phyloP scores from a whole-genome alignment of 2,113 vertebrate species.

The Heptranchias perlo region DNA sequence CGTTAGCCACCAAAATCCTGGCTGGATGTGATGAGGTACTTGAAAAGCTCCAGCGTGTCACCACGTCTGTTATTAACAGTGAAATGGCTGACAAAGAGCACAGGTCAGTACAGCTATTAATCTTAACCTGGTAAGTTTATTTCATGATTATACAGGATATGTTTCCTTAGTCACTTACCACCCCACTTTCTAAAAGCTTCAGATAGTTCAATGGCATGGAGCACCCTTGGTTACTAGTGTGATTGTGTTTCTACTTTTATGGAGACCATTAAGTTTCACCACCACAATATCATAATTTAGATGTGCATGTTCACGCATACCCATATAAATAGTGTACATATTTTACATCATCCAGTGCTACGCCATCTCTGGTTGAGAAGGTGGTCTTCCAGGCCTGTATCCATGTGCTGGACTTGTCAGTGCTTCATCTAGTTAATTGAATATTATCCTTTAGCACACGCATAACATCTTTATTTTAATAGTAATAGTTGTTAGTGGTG shows the following conservation, averaged over 20 bases:
- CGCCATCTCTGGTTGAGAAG: background rate
- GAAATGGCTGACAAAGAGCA: slow-evolving; percentile 80
- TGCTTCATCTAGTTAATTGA: background rate
- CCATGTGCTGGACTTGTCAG: background rate
- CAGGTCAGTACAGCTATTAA: slow-evolving; percentile 60
- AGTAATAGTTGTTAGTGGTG: background rate
- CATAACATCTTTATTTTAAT: background rate
- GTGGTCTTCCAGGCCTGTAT: background rate
- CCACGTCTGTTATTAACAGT: slow-evolving; percentile 86
- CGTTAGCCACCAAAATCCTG: slow-evolving; percentile 86
- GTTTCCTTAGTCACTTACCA: background rate
- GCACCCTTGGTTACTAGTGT: background rate
- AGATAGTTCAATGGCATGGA: background rate
- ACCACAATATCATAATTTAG: background rate
- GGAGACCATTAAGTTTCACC: background rate
- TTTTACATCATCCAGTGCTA: background rate
- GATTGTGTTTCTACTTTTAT: background rate
- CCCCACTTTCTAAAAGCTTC: slow-evolving; percentile 27
- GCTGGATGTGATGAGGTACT: slow-evolving; percentile 94
- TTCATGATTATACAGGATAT: background rate
- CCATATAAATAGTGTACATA: background rate
- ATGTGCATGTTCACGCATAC: background rate
- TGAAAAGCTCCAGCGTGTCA: slow-evolving; percentile 94
- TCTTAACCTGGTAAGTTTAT: background rate
- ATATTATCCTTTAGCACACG: background rate